A percentile compares a stretch with the other conserved stretches of the same genome.
phyloP scores from a whole-genome alignment of 2,113 vertebrate species.

The Phocoena phocoena region DNA sequence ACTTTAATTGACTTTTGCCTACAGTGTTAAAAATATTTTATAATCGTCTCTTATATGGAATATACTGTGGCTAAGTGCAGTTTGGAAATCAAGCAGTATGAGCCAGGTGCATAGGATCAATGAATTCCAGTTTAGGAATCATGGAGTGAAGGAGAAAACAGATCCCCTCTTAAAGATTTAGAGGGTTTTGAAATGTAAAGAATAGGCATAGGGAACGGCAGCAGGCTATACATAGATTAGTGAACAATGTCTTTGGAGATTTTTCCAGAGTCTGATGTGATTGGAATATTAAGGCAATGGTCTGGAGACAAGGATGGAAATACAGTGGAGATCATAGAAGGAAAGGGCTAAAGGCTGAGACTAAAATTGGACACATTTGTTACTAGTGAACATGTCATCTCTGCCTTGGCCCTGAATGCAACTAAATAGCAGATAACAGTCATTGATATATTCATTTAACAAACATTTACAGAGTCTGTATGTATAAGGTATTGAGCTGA shows the following conservation, averaged over 20 bases:
- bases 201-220: not conserved
- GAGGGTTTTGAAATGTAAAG: not conserved
- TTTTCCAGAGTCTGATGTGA: not conserved
- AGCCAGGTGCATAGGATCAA: not conserved
- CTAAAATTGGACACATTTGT: not conserved
- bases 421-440: not conserved
- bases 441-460: not conserved
- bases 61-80: not conserved
- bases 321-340: not conserved
- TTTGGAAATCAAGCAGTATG: not conserved
- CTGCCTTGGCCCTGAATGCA: not conserved
- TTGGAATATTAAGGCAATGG: accelerated
- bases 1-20: not conserved
- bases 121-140: not conserved
- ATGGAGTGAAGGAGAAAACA: not conserved
- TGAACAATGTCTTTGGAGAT: not conserved
- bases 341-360: not conserved
- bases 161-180: not conserved
- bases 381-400: not conserved
- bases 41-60: not conserved
- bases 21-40: not conserved
- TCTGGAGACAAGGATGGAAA: accelerated
- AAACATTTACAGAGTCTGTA: not conserved
- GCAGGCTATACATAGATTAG: not conserved
- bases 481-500: not conserved